phyloP scores from a whole-genome alignment of 1,140 invertebrate species.

The Drosophila punjabiensis region DNA sequence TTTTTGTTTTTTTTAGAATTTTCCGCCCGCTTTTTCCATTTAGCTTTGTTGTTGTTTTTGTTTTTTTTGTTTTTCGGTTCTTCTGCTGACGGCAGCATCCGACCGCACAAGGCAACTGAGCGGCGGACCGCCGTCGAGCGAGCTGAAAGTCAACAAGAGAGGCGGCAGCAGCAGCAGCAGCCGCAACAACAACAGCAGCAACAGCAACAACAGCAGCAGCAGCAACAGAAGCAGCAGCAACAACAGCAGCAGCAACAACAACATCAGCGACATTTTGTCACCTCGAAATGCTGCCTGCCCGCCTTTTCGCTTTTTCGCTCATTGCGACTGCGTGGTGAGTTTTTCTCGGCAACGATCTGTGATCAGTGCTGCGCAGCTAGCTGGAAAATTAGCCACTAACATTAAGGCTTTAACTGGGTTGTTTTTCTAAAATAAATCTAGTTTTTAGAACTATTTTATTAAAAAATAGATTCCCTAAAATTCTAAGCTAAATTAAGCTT shows the following conservation, averaged over 20 bases:
- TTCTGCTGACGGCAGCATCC: constrained; percentile 61
- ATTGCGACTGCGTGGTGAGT: constrained; percentile 37
- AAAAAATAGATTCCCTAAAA: too few species aligned
- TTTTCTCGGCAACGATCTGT: constrained; percentile 36
- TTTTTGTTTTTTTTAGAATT: background rate
- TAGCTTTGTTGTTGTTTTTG: constrained; percentile 5
- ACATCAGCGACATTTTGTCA: constrained; percentile 53
- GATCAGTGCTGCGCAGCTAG: constrained; percentile 8
- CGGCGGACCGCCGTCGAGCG: constrained; percentile 26
- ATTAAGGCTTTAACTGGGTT: background rate
- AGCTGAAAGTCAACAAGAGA: constrained; percentile 41
- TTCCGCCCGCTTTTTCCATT: constrained; percentile 39
- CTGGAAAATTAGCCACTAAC: background rate
- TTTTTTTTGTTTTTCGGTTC: constrained; percentile 47
- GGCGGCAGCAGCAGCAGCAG: constrained; percentile 4
- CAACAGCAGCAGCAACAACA: constrained; percentile 5
- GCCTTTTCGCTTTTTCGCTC: constrained; percentile 18
- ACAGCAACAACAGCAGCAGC: constrained; percentile 11
- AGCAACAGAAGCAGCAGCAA: background rate
- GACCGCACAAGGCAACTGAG: constrained; percentile 76
- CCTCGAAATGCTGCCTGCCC: constrained; percentile 39
- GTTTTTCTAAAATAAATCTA: background rate
- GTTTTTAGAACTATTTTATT: background rate
- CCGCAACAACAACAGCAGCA: background rate
- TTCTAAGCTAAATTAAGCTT: too few species aligned